phyloP scores from a whole-genome alignment of 2,888 invertebrate genomes.

The Ormyrus rosae region DNA sequence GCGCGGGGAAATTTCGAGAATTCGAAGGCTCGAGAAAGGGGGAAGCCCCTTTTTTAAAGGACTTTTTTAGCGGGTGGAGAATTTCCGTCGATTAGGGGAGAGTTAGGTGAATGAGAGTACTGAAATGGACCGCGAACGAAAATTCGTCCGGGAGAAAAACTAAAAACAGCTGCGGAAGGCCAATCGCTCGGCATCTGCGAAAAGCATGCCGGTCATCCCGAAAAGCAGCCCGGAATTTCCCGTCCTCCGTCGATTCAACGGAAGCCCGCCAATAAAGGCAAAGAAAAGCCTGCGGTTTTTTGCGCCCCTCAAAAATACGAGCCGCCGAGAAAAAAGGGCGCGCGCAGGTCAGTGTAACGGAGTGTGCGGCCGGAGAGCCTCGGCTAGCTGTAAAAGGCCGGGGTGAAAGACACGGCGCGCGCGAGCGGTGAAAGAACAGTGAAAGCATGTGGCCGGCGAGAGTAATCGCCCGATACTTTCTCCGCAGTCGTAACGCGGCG shows the following conservation, averaged over 20 bases:
- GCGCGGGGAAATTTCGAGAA: conserved; percentile 68
- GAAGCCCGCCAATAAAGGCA: neutral
- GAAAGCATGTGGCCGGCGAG: conserved; percentile 61
- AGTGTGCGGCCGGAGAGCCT: conserved; percentile 42
- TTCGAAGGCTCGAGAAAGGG: conserved; percentile 31
- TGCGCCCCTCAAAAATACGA: conserved; percentile 29
- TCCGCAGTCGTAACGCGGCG: neutral
- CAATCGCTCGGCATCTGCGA: conserved; percentile 26
- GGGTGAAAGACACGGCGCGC: neutral
- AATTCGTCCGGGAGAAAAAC: too few species aligned
- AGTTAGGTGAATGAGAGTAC: too few species aligned
- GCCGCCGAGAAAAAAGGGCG: conserved; percentile 31
- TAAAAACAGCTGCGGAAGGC: neutral
- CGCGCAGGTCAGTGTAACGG: conserved; percentile 67
- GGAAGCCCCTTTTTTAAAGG: too few species aligned
- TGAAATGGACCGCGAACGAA: too few species aligned
- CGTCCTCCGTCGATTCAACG: neutral
- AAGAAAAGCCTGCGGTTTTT: neutral
- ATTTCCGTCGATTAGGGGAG: too few species aligned
- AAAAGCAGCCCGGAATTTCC: too few species aligned
- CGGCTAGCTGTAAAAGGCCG: conserved; percentile 37
- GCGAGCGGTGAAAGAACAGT: conserved; percentile 49
- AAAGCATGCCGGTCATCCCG: neutral
- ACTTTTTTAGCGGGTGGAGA: too few species aligned
- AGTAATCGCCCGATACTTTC: conserved; percentile 44